Evolutionary conservation across 2,888 invertebrate genomes (phyloP), one percentile per base, ranked within the genome.

Genomic region (Hybos culiciformis): DNA sequence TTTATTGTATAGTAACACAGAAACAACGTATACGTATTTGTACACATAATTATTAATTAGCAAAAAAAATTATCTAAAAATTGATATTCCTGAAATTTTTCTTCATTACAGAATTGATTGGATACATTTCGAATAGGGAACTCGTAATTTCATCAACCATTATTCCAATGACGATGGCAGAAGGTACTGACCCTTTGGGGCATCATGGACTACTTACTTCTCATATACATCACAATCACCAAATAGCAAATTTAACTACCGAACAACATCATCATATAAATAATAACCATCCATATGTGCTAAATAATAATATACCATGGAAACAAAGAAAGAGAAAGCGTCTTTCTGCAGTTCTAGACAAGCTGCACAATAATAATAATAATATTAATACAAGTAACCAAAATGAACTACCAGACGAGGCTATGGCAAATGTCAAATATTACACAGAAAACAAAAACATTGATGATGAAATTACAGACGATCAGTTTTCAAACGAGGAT

Each of bases 131-230:
- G n/a, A n/a, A n/a, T n/a, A n/a, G n/a, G n/a, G n/a, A n/a, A n/a
- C n/a, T n/a, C n/a, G n/a, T n/a, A n/a, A n/a, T n/a, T n/a, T n/a
- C n/a, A n/a, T n/a, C n/a, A n/a, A n/a, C n/a, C n/a, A n/a, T n/a
- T n/a, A n/a, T n/a, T n/a, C 73, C 71, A 67, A 79, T 80, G 80
- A 80, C 80, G 71, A 80, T 80, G 80, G 80, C 80, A 70, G 75
- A 75, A 72, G 73, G 73, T 66, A 71, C 70, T 64, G 70, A 72
- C 70, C 77, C 68, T 69, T 74, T 67, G 69, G 72, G 67, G 70
- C 70, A 68, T 58, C 63, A 65, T 53, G 59, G 61, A 36, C 11
- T 36, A 53, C 56, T 57, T 52, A 55, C 62, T 51, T 61, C 59
- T 26, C 61, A 62, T 46, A 56, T 57, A 56, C 59, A 4, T 54